These are phyloP conservation scores for Darevskia nairensis DNA, from an alignment of 2,797 vertebrate genomes.

Conservation along the genomic window DNA sequence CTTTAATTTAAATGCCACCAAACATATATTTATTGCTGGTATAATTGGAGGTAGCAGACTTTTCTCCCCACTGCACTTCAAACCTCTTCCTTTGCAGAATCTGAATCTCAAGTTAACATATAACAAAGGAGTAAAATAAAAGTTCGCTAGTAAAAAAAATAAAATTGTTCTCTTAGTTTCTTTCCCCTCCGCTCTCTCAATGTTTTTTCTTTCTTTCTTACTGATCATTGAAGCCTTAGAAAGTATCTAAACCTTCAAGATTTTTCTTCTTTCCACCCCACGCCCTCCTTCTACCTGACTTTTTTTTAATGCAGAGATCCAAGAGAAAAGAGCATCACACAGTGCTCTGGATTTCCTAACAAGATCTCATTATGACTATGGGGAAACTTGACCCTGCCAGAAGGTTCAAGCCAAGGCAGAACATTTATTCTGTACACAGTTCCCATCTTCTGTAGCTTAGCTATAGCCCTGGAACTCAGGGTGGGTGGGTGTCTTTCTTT, in stretches of 20 bases:
- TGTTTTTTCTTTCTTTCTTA: constrained; percentile 18
- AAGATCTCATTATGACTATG: constrained; percentile 72
- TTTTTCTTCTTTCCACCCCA: background rate
- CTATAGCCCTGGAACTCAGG: background rate
- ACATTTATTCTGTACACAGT: constrained; percentile 60
- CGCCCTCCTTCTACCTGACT: constrained; percentile 46
- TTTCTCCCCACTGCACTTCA: constrained; percentile 57
- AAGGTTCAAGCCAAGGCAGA: constrained; percentile 68
- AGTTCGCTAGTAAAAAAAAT: constrained; percentile 31
- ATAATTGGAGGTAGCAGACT: constrained; percentile 66
- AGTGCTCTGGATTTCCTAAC: constrained; percentile 65
- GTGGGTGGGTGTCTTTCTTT: constrained; percentile 36
- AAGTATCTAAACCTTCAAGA: constrained; percentile 50
- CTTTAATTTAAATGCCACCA: constrained; percentile 70
- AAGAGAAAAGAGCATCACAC: constrained; percentile 67
- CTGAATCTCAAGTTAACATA: constrained; percentile 50
- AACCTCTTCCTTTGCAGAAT: constrained; percentile 56
- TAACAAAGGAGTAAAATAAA: constrained; percentile 48
- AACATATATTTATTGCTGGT: constrained; percentile 63
- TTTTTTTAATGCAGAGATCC: constrained; percentile 70
- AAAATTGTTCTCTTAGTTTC: constrained; percentile 46
- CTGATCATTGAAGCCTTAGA: constrained; percentile 60
- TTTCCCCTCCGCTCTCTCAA: constrained; percentile 46
- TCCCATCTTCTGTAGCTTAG: constrained; percentile 56
- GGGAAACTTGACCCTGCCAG: constrained; percentile 69